Conservation (phyloP, 2,888 invertebrate genomes). For the Trachelus tabidus region DNA sequence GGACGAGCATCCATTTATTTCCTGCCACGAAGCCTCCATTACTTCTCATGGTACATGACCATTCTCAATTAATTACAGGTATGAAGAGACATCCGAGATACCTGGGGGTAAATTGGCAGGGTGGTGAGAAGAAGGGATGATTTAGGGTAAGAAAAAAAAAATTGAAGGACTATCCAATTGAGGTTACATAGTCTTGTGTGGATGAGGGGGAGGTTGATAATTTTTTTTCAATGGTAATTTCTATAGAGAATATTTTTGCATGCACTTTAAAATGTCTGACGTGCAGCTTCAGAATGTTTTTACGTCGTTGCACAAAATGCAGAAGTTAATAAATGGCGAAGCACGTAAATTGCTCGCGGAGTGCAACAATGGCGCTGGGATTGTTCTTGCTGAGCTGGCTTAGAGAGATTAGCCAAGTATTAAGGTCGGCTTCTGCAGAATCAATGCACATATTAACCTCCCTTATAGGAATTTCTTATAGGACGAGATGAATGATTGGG, state of each 20-base stretch:
- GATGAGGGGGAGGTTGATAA: too few species aligned
- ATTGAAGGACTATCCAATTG: background rate
- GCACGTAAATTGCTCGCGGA: background rate
- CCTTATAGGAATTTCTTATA: background rate
- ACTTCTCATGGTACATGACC: background rate
- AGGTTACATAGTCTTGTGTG: background rate
- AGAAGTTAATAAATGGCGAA: background rate
- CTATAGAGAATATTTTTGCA: background rate
- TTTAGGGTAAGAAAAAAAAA: background rate
- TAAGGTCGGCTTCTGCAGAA: constrained; percentile 18
- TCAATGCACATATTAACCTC: constrained; percentile 22
- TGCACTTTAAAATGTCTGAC: background rate
- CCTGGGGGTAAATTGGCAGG: too few species aligned
- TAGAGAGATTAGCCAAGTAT: constrained; percentile 19
- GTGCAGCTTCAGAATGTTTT: background rate
- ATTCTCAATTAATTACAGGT: background rate
- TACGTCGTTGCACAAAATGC: background rate
- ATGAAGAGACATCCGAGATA: background rate
- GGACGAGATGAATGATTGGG: background rate
- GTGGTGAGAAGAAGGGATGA: background rate
- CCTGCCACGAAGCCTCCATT: background rate
- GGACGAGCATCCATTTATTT: background rate
- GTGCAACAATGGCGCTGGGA: constrained; percentile 17
- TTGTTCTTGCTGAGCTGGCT: constrained; percentile 20
- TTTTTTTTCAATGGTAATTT: too few species aligned